phyloP scores from a whole-genome alignment of 2,888 invertebrate species.

The Catocala nupta region DNA sequence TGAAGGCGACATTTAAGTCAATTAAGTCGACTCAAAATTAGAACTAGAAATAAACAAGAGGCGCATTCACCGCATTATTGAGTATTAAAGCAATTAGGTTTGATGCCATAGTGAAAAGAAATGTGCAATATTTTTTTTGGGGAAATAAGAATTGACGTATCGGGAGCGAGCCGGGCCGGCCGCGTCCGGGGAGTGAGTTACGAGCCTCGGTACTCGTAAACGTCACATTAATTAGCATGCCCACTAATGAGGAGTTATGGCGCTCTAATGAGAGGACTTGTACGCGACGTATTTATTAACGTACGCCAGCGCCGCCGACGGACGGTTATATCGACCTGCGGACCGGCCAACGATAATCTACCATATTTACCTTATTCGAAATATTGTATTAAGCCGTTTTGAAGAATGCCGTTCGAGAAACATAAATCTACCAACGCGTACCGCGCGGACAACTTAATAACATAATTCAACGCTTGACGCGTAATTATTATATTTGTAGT shows the following conservation, averaged over 20 bases:
- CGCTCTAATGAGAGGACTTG: conserved; percentile 83
- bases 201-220: conserved; percentile 78
- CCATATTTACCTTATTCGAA: conserved; percentile 34
- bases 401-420: conserved; percentile 9
- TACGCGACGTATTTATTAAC: conserved; percentile 71
- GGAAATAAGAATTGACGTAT: conserved; percentile 52
- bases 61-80: conserved; percentile 1
- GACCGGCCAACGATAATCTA: conserved; percentile 54
- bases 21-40: conserved; percentile 2
- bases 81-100: conserved; percentile 52
- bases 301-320: conserved; percentile 31
- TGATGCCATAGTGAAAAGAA: conserved; percentile 39
- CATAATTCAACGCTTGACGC: conserved; percentile 34
- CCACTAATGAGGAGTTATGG: conserved; percentile 87
- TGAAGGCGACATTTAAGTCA: not conserved
- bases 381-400: conserved; percentile 12
- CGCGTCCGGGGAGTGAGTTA: conserved; percentile 54
- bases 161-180: conserved; percentile 40
- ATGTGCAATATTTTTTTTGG: conserved; percentile 37
- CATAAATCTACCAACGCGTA: conserved; percentile 29
- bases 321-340: conserved; percentile 48
- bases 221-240: conserved; percentile 86
- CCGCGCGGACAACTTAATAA: conserved; percentile 40
- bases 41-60: conserved; percentile 3
- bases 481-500: conserved; percentile 22